These are phyloP conservation scores for Otocyon megalotis DNA, from an alignment of 2,113 vertebrate genomes.

Conservation along the genomic window DNA sequence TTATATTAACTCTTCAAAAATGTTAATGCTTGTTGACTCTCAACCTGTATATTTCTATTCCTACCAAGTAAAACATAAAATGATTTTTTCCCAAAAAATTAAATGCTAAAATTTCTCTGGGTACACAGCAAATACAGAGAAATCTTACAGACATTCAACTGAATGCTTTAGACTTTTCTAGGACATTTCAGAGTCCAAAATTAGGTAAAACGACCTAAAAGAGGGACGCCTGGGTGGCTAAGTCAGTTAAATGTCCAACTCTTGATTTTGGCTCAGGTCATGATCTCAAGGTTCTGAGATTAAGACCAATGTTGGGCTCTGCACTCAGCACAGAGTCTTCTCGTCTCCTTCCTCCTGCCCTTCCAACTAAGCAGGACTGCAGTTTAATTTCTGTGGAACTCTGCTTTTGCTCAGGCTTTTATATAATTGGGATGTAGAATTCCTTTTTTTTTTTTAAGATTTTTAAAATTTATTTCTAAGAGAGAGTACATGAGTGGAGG, in stretches of 20 bases:
- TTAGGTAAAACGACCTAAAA: neutral
- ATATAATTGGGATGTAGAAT: neutral
- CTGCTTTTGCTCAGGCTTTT: neutral
- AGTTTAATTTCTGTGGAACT: neutral
- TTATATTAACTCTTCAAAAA: slow-evolving; percentile 33
- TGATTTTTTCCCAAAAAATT: neutral
- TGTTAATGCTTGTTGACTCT: neutral
- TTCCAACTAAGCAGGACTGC: neutral
- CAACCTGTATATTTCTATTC: neutral
- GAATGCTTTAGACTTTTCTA: slow-evolving; percentile 6
- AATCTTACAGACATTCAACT: neutral
- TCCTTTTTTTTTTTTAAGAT: neutral
- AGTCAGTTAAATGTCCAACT: neutral
- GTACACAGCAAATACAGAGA: slow-evolving; percentile 35
- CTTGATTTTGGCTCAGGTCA: neutral
- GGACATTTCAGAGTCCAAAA: neutral
- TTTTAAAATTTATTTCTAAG: too few relatives aligned
- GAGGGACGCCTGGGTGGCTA: neutral
- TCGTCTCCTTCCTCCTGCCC: neutral
- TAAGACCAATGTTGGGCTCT: neutral
- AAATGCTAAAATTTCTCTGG: slow-evolving; percentile 49
- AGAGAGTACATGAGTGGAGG: too few relatives aligned
- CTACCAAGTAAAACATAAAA: slow-evolving; percentile 53
- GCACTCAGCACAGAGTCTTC: neutral
- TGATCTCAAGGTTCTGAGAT: neutral